These are phyloP conservation scores for Bostrychus sinensis DNA, from an alignment of 2,113 vertebrate species.

Conservation along the genomic window DNA sequence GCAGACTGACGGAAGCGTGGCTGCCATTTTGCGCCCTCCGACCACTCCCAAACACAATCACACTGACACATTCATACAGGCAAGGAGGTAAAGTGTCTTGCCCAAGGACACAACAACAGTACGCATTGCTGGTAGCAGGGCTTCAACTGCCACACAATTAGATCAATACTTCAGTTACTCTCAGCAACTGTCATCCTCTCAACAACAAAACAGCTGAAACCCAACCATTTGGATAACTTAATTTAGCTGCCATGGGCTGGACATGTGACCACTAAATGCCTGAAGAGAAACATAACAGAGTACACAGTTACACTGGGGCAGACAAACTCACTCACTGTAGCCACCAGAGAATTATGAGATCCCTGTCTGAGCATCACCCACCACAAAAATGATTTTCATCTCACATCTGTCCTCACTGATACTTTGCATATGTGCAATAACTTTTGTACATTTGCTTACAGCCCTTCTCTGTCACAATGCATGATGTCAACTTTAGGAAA, in stretches of 20 bases:
- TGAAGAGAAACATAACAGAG: slow-evolving; percentile 28
- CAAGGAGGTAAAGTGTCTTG: too few relatives aligned
- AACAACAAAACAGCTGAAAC: slow-evolving; percentile 33
- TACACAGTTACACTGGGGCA: slow-evolving; percentile 5
- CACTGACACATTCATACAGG: too few relatives aligned
- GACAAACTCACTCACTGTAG: slow-evolving; percentile 4
- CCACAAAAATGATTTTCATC: slow-evolving; percentile 37
- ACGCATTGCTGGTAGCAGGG: too few relatives aligned
- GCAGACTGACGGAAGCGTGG: too few relatives aligned
- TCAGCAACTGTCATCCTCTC: background rate
- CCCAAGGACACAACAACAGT: too few relatives aligned
- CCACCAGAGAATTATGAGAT: slow-evolving; percentile 19
- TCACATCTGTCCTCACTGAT: background rate
- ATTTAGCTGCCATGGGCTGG: slow-evolving; percentile 30
- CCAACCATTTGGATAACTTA: slow-evolving; percentile 35
- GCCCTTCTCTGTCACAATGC: background rate
- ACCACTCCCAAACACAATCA: too few relatives aligned
- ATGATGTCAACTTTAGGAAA: slow-evolving; percentile 2
- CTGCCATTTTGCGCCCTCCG: too few relatives aligned
- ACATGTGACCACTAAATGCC: slow-evolving; percentile 40
- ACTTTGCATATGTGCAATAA: slow-evolving; percentile 31
- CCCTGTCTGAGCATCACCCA: background rate
- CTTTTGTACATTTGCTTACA: slow-evolving; percentile 18
- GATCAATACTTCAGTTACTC: slow-evolving; percentile 30
- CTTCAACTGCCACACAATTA: too few relatives aligned